These are phyloP conservation scores for Augochlorella aurata DNA, from an alignment of 2,888 invertebrate genomes.

Conservation along the genomic window DNA sequence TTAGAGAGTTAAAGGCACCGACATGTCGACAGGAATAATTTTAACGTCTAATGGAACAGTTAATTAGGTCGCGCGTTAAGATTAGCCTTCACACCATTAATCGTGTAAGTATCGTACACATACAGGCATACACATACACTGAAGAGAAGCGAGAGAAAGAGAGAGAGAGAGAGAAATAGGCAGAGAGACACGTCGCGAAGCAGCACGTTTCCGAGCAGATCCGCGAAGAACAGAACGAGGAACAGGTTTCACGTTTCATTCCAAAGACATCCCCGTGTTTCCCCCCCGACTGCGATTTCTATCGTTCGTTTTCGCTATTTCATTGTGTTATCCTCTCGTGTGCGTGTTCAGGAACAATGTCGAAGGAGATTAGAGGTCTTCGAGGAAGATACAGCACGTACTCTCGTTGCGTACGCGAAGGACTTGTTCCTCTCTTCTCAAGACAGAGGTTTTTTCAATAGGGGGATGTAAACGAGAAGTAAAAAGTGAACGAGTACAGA, in stretches of 20 bases:
- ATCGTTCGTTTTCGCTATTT: constrained; percentile 51
- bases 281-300: constrained; percentile 27
- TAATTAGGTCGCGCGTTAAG: constrained; percentile 31
- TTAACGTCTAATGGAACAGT: constrained; percentile 29
- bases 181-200: constrained; percentile 7
- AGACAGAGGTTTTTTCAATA: constrained; percentile 47
- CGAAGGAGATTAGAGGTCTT: constrained; percentile 40
- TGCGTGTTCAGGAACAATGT: constrained; percentile 65
- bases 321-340: constrained; percentile 67
- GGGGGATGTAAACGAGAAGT: constrained; percentile 24
- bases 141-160: no score
- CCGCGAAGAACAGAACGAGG: constrained; percentile 46
- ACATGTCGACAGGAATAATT: constrained; percentile 20
- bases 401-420: constrained; percentile 42
- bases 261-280: constrained; percentile 38
- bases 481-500: constrained; percentile 20
- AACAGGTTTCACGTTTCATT: constrained; percentile 61
- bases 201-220: constrained; percentile 22
- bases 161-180: neutral
- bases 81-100: constrained; percentile 35
- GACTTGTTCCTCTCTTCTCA: constrained; percentile 66
- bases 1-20: constrained; percentile 33
- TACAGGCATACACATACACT: neutral
- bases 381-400: constrained; percentile 37
- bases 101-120: constrained; percentile 15